Evolutionary conservation across 1,140 invertebrate species (phyloP), one percentile per base, ranked within the genome.

Genomic region (Drosophila subobscura): DNA sequence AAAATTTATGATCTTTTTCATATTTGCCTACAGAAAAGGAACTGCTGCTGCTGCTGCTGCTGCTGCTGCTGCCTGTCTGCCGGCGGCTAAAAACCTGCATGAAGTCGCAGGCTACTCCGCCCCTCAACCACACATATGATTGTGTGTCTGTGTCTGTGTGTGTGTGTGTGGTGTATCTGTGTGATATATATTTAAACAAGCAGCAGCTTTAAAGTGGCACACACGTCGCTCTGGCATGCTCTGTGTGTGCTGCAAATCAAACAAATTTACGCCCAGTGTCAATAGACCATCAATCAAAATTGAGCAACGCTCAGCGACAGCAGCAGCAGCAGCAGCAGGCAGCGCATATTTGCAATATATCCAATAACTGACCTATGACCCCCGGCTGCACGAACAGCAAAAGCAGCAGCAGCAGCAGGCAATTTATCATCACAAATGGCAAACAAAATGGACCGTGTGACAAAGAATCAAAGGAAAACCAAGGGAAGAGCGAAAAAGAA

Each of bases 1-100:
- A 90, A 90, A 90, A 90, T 90, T 90, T 90, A 90, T 90, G 86
- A 90, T 90, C 83, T 79, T 85, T 85, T 83, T 88, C 81, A 90
- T 88, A 90, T 90, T 90, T 88, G 79, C 83, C 88, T 89, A 79
- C 75, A 44, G 75, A 52, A 65, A 86, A 77, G 56, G 57, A 80
- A 58, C 75, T 65, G 66, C 64, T 53, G 29, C 16, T 33, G 29
- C 29, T 33, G 29, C 29, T 6, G 25, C 16, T 27, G 25, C 25
- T 27, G 25, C 1, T 12, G 33, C n/a, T n/a, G n/a, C n/a, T n/a
- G n/a, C 33, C 8, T 37, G 33, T 41, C 25, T 22, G 67, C 72
- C 81, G 29, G 22, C 27, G 67, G 68, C 72, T 42, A 23, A 66
- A 56, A 72, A 70, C 75, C 71, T 63, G 79, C 51, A 27, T 68